phyloP scores from a whole-genome alignment of 2,113 vertebrate species.

The Poeciliopsis prolifica region DNA sequence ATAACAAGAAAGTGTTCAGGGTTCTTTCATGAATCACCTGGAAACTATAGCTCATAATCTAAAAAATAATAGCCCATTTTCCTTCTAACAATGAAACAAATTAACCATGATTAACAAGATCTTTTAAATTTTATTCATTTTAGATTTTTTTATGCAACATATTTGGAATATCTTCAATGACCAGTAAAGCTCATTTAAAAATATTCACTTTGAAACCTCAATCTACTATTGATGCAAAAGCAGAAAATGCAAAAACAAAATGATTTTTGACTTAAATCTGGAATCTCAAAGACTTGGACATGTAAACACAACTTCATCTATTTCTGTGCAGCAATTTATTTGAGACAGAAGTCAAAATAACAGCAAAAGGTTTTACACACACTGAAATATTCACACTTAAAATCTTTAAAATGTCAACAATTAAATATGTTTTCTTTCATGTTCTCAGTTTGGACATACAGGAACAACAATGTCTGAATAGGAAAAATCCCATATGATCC shows the following conservation, averaged over 20 bases:
- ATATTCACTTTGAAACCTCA: neutral
- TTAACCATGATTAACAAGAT: neutral
- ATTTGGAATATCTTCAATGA: neutral
- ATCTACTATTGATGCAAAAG: neutral
- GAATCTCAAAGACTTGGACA: neutral
- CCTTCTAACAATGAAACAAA: neutral
- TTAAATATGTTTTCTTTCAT: neutral
- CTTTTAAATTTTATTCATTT: constrained; percentile 6
- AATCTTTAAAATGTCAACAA: neutral
- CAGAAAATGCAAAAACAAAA: neutral
- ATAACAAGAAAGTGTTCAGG: constrained; percentile 12
- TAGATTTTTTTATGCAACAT: neutral
- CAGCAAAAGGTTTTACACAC: neutral
- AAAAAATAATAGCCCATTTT: constrained; percentile 8
- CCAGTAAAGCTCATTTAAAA: neutral
- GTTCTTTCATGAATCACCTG: constrained; percentile 20
- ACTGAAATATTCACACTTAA: neutral
- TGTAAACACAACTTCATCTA: neutral
- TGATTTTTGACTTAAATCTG: neutral
- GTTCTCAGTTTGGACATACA: neutral
- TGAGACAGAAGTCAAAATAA: too few species aligned
- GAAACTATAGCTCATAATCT: neutral
- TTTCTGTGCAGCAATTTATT: neutral
- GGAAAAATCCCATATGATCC: neutral
- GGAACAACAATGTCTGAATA: too few species aligned